Percentiles rank a stretch among this genome's conserved stretches.
These are phyloP conservation scores for Silurus meridionalis DNA, from an alignment of 2,113 vertebrate genomes.

Conservation along the genomic window DNA sequence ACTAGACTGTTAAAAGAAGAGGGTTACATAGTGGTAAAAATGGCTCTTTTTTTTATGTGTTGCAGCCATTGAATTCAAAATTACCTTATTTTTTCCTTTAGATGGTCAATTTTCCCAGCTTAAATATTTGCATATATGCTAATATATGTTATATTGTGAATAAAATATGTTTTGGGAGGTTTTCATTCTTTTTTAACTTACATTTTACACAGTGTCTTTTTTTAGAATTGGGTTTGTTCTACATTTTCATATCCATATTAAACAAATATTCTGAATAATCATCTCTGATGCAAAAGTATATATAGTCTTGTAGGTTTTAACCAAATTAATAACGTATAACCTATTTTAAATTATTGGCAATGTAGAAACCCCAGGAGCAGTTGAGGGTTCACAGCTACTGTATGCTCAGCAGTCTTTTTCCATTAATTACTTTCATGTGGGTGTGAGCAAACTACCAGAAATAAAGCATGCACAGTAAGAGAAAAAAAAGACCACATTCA, in stretches of 20 bases:
- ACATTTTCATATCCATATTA: background rate
- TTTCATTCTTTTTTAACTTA: too few relatives aligned
- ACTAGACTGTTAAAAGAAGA: too few relatives aligned
- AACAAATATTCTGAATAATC: background rate
- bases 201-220: too few relatives aligned
- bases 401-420: background rate
- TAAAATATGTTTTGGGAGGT: too few relatives aligned
- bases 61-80: too few relatives aligned
- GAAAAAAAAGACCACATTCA: background rate
- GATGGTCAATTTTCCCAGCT: too few relatives aligned
- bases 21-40: too few relatives aligned
- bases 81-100: too few relatives aligned
- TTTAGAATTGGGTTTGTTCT: background rate
- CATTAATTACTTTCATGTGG: background rate
- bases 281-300: background rate
- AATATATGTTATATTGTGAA: too few relatives aligned
- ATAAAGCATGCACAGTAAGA: background rate
- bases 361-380: background rate
- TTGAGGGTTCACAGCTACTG: background rate
- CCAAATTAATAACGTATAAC: background rate
- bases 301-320: background rate
- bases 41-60: too few relatives aligned
- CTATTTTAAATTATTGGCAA: background rate
- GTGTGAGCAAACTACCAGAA: background rate
- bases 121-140: too few relatives aligned